phyloP scores from a whole-genome alignment of 2,888 invertebrate species.

The Dicyrtomina minuta region DNA sequence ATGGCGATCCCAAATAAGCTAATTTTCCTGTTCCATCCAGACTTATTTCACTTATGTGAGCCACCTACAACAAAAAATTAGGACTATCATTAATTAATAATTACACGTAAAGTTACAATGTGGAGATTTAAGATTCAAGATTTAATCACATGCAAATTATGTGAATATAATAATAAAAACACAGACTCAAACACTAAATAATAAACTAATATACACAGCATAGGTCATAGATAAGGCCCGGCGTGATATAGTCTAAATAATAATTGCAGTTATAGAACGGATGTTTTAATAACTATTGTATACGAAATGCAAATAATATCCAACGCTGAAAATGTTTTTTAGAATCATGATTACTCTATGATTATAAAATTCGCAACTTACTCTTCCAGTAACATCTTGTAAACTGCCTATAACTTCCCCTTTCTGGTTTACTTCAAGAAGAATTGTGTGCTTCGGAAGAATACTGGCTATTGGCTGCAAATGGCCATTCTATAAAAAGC shows the following conservation, averaged over 20 bases:
- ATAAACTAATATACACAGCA: no score
- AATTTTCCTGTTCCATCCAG: constrained; percentile 45
- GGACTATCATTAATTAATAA: no score
- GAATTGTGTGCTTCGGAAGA: constrained; percentile 59
- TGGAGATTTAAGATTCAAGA: no score
- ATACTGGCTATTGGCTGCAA: constrained; percentile 60
- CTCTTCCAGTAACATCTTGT: constrained; percentile 54
- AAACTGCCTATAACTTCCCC: constrained; percentile 72
- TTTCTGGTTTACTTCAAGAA: constrained; percentile 69
- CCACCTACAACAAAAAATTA: constrained; percentile 41
- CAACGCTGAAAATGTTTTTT: no score
- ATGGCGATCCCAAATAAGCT: constrained; percentile 52
- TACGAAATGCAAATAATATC: background rate
- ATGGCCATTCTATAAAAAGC: constrained; percentile 65
- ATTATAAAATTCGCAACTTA: background rate
- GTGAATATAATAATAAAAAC: no score
- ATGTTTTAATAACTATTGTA: background rate
- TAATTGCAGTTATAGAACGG: background rate
- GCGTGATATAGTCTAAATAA: background rate
- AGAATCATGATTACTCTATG: background rate
- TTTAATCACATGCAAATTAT: no score
- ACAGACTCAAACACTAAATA: no score
- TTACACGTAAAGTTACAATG: no score
- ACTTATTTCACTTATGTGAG: constrained; percentile 49
- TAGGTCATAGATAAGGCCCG: no score